These are phyloP conservation scores for Chromobotia macracanthus DNA, from an alignment of 2,797 vertebrate species.

Conservation along the genomic window DNA sequence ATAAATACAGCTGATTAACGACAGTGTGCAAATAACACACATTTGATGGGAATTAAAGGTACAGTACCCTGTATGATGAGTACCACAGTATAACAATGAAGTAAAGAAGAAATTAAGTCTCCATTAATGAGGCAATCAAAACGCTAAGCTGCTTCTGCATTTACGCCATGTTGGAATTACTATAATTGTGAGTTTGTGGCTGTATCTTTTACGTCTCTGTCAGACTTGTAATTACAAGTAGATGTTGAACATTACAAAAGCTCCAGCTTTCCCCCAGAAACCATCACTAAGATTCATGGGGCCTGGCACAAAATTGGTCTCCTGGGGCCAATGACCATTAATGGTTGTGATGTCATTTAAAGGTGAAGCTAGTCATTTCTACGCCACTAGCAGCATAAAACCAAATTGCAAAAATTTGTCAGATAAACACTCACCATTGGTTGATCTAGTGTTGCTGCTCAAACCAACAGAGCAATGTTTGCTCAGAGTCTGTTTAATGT, in stretches of 20 bases:
- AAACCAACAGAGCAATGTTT: too few species aligned
- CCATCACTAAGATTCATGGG: neutral
- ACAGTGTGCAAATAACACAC: neutral
- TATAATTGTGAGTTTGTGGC: constrained; percentile 11
- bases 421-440: neutral
- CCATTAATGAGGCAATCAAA: constrained; percentile 17
- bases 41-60: neutral
- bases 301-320: neutral
- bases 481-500: too few species aligned
- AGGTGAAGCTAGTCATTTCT: neutral
- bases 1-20: constrained; percentile 32
- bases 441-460: too few species aligned
- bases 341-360: neutral
- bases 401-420: neutral
- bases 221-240: constrained; percentile 7
- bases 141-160: constrained; percentile 1
- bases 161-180: constrained; percentile 14
- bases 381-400: neutral
- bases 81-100: neutral
- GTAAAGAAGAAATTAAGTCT: constrained; percentile 14
- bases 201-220: neutral
- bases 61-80: neutral
- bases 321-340: neutral
- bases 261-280: too few species aligned
- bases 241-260: neutral